Percentiles rank a stretch among this genome's conserved stretches.
phyloP scores from a whole-genome alignment of 2,797 vertebrate genomes.

The Poecilia wingei region DNA sequence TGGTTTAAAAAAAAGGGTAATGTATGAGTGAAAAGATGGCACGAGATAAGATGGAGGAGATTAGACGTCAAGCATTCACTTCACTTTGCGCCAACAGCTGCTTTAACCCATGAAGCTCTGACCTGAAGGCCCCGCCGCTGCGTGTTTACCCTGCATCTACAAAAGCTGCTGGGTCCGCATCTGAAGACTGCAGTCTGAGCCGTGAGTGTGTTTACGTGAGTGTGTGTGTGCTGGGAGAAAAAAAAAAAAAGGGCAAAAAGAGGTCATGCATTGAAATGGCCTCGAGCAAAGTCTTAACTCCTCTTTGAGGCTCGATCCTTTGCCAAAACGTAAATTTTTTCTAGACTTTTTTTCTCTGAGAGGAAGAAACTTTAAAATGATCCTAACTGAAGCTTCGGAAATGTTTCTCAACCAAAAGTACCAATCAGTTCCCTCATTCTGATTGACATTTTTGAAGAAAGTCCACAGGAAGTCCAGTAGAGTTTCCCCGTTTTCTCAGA shows the following conservation, averaged over 20 bases:
- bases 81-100: neutral
- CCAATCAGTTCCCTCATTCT: neutral
- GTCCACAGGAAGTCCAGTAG: neutral
- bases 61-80: slow-evolving; percentile 38
- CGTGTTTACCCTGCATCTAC: slow-evolving; percentile 63
- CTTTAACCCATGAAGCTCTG: slow-evolving; percentile 33
- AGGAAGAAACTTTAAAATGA: slow-evolving; percentile 30
- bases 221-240: slow-evolving; percentile 18
- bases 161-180: slow-evolving; percentile 52
- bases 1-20: neutral
- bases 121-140: slow-evolving; percentile 15
- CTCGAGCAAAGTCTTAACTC: slow-evolving; percentile 72
- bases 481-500: neutral
- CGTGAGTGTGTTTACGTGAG: neutral
- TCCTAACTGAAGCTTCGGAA: slow-evolving; percentile 31
- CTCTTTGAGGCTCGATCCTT: slow-evolving; percentile 46
- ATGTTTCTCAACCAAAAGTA: slow-evolving; percentile 10
- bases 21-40: slow-evolving; percentile 13
- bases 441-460: neutral
- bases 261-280: slow-evolving; percentile 77
- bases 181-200: slow-evolving; percentile 58
- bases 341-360: slow-evolving; percentile 52
- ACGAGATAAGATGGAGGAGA: slow-evolving; percentile 55
- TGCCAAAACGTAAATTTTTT: slow-evolving; percentile 45
- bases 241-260: slow-evolving; percentile 59